Percentiles rank a stretch among this genome's conserved stretches.
phyloP scores from a whole-genome alignment of 2,888 invertebrate genomes.

The Agrotis puta region DNA sequence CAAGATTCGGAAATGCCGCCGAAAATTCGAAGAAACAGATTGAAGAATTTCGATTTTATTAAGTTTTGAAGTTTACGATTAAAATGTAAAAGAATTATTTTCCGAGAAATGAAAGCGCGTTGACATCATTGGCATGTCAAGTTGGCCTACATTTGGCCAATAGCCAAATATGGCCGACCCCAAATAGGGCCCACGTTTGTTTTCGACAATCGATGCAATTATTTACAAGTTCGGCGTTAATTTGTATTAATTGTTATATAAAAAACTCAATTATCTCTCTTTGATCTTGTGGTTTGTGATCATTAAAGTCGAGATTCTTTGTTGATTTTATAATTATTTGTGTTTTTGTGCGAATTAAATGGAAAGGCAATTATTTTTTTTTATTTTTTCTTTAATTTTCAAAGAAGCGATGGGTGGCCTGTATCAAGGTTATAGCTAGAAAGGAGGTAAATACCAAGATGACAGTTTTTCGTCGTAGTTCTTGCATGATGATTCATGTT shows the following conservation, averaged over 20 bases:
- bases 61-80: constrained; percentile 25
- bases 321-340: neutral
- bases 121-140: constrained; percentile 57
- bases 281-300: constrained; percentile 21
- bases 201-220: constrained; percentile 63
- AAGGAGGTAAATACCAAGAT: too few species aligned
- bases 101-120: constrained; percentile 60
- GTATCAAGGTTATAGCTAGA: too few species aligned
- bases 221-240: constrained; percentile 60
- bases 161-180: constrained; percentile 62
- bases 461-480: too few species aligned
- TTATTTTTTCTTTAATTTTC: too few species aligned
- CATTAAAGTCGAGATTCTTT: constrained; percentile 4
- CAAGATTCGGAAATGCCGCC: constrained; percentile 44
- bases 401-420: too few species aligned
- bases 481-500: too few species aligned
- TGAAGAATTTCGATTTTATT: constrained; percentile 25
- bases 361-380: neutral
- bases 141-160: constrained; percentile 69
- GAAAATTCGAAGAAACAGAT: constrained; percentile 22
- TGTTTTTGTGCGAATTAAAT: constrained; percentile 28
- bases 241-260: constrained; percentile 62
- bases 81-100: constrained; percentile 50
- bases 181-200: constrained; percentile 66
- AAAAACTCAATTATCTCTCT: constrained; percentile 36